Evolutionary conservation across 2,888 invertebrate species (phyloP).

Genomic region (Noctua janthina): DNA sequence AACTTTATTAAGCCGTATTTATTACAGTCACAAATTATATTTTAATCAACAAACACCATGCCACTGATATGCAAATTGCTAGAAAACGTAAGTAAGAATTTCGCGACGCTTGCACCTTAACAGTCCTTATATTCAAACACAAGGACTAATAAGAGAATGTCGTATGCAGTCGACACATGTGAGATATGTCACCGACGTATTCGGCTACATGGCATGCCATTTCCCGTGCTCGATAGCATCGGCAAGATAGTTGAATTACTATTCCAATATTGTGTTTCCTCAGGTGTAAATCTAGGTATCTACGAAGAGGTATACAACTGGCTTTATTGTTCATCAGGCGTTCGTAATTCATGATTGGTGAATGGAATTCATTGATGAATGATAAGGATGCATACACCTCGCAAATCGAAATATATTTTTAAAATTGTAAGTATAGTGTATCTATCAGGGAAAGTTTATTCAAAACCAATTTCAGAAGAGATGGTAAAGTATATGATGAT

Average conservation of each 20-base stretch:
- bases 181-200: slow-evolving; percentile 57
- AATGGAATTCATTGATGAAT: not conserved
- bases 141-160: slow-evolving; percentile 9
- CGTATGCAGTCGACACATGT: slow-evolving; percentile 31
- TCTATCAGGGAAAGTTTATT: not conserved
- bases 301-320: not conserved
- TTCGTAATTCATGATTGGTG: not conserved
- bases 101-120: too few relatives aligned
- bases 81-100: too few relatives aligned
- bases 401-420: not conserved
- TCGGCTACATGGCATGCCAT: slow-evolving; percentile 59
- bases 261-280: slow-evolving; percentile 30
- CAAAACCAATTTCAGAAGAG: not conserved
- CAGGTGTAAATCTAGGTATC: not conserved
- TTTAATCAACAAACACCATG: too few relatives aligned
- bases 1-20: too few relatives aligned
- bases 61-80: too few relatives aligned
- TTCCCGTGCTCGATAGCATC: slow-evolving; percentile 60
- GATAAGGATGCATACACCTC: not conserved
- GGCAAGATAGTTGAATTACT: slow-evolving; percentile 54
- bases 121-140: not conserved
- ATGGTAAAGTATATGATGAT: not conserved
- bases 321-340: not conserved
- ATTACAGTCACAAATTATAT: too few relatives aligned
- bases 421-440: not conserved